These are phyloP conservation scores for Urocynchramus pylzowi DNA, from an alignment of 2,113 vertebrate species.

Conservation along the genomic window DNA sequence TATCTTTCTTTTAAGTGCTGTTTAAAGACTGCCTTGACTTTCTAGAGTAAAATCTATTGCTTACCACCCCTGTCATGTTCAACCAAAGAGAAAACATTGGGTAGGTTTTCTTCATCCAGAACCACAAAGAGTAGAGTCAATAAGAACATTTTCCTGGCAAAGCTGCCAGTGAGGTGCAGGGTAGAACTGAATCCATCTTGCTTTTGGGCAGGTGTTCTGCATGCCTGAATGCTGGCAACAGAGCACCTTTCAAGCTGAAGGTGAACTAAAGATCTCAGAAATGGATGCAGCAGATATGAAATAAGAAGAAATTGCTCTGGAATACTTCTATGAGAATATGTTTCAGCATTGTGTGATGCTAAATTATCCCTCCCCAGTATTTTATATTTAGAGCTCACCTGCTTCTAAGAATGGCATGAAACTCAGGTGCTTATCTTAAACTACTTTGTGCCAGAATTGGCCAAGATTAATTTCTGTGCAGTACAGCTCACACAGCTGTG, in stretches of 20 bases:
- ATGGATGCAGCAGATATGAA: background rate
- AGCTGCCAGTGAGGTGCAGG: background rate
- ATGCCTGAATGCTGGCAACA: background rate
- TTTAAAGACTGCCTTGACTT: background rate
- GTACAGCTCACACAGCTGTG: background rate
- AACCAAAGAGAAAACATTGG: background rate
- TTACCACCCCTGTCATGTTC: background rate
- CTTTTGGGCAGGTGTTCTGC: background rate
- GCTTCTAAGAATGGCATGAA: background rate
- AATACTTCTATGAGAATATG: background rate
- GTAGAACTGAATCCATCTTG: background rate
- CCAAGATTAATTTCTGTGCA: conserved; percentile 1
- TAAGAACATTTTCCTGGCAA: background rate
- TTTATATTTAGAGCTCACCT: background rate
- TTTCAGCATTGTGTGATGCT: background rate
- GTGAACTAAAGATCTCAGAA: background rate
- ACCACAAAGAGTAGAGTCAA: background rate
- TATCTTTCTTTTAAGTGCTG: background rate
- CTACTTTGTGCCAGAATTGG: background rate
- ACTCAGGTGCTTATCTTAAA: background rate
- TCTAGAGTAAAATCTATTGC: background rate
- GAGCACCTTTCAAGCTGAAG: background rate
- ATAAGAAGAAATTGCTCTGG: background rate
- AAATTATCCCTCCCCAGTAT: background rate
- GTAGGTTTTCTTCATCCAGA: background rate